Evolutionary conservation across 2,113 vertebrate species (phyloP).

Genomic region (Syngnathus floridae): DNA sequence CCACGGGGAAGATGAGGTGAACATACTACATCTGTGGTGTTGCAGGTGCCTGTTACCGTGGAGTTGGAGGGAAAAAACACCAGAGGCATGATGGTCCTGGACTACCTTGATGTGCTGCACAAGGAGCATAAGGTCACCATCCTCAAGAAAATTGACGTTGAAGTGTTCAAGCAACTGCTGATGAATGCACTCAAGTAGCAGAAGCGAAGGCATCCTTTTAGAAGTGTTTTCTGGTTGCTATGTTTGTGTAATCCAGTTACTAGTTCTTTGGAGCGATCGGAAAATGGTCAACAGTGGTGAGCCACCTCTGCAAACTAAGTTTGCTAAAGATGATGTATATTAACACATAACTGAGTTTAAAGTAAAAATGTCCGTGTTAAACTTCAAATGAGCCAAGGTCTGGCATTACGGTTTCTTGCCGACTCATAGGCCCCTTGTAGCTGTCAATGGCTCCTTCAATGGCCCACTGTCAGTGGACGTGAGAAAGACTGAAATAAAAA

Average conservation of each 20-base stretch:
- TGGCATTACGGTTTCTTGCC: too few relatives aligned
- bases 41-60: constrained; percentile 54
- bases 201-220: background rate
- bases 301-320: too few relatives aligned
- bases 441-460: too few relatives aligned
- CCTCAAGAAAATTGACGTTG: constrained; percentile 60
- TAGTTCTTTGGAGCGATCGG: too few relatives aligned
- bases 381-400: too few relatives aligned
- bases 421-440: too few relatives aligned
- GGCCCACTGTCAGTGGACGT: too few relatives aligned
- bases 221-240: background rate
- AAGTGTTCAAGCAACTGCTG: constrained; percentile 61
- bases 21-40: background rate
- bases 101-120: constrained; percentile 51
- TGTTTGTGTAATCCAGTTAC: background rate
- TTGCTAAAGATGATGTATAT: too few relatives aligned
- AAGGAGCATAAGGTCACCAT: constrained; percentile 63
- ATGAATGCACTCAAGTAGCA: constrained; percentile 57
- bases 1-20: background rate
- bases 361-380: too few relatives aligned
- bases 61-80: constrained; percentile 59
- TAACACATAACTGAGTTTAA: too few relatives aligned
- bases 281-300: too few relatives aligned
- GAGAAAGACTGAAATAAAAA: too few relatives aligned
- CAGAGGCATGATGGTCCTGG: constrained; percentile 70